These are phyloP conservation scores for Acromyrmex charruanus DNA, from an alignment of 1,140 invertebrate species.

Conservation along the genomic window DNA sequence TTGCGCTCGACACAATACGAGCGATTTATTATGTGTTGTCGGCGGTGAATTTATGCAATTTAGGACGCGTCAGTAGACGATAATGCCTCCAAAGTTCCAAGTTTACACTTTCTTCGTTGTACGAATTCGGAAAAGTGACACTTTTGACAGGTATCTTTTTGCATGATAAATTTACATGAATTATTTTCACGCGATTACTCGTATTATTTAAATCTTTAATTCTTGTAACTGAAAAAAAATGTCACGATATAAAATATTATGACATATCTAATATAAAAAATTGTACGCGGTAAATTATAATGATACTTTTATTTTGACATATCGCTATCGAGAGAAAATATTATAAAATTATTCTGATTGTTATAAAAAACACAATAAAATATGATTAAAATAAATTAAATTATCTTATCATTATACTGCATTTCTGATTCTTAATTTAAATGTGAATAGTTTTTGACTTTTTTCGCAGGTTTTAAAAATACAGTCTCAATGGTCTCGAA, in stretches of 20 bases:
- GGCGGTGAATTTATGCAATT: conserved; percentile 35
- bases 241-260: neutral
- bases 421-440: neutral
- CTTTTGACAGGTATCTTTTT: neutral
- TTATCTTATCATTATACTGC: neutral
- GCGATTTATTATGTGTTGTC: conserved; percentile 52
- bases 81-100: conserved; percentile 7
- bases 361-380: neutral
- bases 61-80: conserved; percentile 18
- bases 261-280: neutral
- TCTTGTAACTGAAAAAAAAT: neutral
- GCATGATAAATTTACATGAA: neutral
- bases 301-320: neutral
- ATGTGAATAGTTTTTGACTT: neutral
- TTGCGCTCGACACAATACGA: conserved; percentile 20
- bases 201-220: neutral
- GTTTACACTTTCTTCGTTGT: neutral
- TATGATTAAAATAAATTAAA: neutral
- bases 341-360: neutral
- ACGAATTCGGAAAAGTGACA: neutral
- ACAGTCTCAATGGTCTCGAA: neutral
- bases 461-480: neutral
- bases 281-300: neutral
- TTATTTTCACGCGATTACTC: neutral
- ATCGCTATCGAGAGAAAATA: neutral